These are phyloP conservation scores for Drosophila leontia DNA, from an alignment of 1,140 invertebrate genomes.

Conservation along the genomic window DNA sequence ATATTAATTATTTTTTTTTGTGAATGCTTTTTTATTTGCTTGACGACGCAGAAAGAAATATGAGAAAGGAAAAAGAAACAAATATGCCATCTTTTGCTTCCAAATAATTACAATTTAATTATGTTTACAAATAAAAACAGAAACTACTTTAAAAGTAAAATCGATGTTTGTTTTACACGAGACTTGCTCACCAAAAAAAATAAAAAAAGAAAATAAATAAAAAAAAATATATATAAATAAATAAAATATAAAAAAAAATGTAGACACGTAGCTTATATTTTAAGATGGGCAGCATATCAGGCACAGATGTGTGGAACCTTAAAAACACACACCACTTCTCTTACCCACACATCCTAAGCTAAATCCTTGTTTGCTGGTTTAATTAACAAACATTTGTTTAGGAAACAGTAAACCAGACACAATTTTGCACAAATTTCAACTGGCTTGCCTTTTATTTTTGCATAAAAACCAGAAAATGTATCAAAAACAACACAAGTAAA, in stretches of 20 bases:
- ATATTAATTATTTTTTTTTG: constrained; percentile 37
- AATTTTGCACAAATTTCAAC: constrained; percentile 43
- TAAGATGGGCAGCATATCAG: constrained; percentile 43
- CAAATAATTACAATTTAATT: constrained; percentile 78
- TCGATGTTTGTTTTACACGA: constrained; percentile 70
- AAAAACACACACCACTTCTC: background rate
- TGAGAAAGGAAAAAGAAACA: constrained; percentile 44
- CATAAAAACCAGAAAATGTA: constrained; percentile 42
- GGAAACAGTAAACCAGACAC: constrained; percentile 2
- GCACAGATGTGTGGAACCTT: constrained; percentile 36
- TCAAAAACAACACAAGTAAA: constrained; percentile 25
- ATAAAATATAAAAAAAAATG: constrained; percentile 7
- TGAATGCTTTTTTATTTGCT: constrained; percentile 63
- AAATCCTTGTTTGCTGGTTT: constrained; percentile 14
- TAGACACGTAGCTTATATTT: constrained; percentile 30
- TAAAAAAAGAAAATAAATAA: background rate
- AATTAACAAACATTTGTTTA: background rate
- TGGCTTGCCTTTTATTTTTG: constrained; percentile 49
- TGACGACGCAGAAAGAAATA: constrained; percentile 29
- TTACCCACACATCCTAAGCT: constrained; percentile 18
- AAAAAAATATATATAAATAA: constrained; percentile 6
- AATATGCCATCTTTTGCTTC: constrained; percentile 79
- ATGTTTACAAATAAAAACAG: constrained; percentile 67
- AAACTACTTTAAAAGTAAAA: constrained; percentile 74
- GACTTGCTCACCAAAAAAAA: constrained; percentile 47